A percentile compares a stretch with the other conserved stretches of the same genome.
Conservation (phyloP, 1,140 invertebrate species). For the Lucilia sericata region DNA sequence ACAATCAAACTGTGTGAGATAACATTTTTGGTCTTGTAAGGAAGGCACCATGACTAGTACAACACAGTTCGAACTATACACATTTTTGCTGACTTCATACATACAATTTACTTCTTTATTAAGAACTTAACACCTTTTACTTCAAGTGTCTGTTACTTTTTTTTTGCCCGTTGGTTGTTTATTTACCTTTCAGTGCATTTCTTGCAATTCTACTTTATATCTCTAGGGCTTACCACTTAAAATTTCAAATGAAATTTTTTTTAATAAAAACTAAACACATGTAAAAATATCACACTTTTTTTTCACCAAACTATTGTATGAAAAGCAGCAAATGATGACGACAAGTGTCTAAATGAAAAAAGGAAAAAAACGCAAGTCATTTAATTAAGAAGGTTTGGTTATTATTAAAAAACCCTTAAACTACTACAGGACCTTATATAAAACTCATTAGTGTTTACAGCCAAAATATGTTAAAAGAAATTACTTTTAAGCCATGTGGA, state of each 20-base stretch:
- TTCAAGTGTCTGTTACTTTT: conserved; percentile 42
- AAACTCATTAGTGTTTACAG: neutral
- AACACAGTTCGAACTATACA: neutral
- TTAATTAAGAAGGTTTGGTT: conserved; percentile 1
- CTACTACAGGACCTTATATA: neutral
- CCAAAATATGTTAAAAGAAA: neutral
- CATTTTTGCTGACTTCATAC: conserved; percentile 16
- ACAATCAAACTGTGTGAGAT: conserved; percentile 7
- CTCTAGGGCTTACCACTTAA: conserved; percentile 33
- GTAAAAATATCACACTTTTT: conserved; percentile 39
- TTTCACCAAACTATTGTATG: neutral
- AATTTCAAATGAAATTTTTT: conserved; percentile 2
- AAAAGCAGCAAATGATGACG: conserved; percentile 20
- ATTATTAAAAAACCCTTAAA: neutral
- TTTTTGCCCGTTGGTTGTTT: neutral
- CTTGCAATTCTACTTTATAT: conserved; percentile 38
- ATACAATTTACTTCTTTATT: conserved; percentile 40
- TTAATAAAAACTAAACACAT: neutral
- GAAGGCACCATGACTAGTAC: neutral
- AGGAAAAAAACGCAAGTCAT: conserved; percentile 31
- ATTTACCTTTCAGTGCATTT: neutral
- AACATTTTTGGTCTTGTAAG: conserved; percentile 9
- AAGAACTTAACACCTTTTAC: conserved; percentile 50
- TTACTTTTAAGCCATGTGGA: neutral
- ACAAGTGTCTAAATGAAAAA: conserved; percentile 12